Percentiles rank a stretch among this genome's conserved stretches.
phyloP scores from a whole-genome alignment of 2,888 invertebrate species.

The Megalurothrips usitatus region DNA sequence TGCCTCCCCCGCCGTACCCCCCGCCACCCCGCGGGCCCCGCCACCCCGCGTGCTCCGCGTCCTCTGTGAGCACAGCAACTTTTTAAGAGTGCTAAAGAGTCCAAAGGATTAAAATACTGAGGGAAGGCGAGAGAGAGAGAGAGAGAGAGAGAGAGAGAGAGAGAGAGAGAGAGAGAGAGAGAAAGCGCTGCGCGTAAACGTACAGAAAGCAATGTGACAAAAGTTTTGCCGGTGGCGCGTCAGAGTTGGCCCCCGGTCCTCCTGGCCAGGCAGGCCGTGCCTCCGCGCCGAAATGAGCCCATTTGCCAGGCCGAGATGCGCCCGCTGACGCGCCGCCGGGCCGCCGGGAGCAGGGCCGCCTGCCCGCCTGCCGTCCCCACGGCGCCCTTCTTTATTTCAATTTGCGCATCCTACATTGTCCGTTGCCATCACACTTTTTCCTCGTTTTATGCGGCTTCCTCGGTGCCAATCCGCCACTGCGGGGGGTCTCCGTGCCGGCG shows the following conservation, averaged over 20 bases:
- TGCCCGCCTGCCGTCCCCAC: background rate
- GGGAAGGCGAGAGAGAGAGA: background rate
- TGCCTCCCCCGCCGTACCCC: background rate
- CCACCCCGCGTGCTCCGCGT: no score
- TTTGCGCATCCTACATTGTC: background rate
- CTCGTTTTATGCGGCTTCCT: no score
- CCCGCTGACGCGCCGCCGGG: background rate
- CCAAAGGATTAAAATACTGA: slow-evolving; percentile 15
- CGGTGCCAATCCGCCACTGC: no score
- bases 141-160: no score
- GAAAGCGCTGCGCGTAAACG: background rate
- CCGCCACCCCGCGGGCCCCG: no score
- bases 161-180: no score
- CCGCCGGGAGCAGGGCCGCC: background rate
- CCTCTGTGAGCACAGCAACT: background rate
- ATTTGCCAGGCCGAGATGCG: background rate
- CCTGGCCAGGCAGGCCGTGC: background rate
- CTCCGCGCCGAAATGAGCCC: background rate
- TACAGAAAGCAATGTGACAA: slow-evolving; percentile 13
- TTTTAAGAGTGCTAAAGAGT: slow-evolving; percentile 7
- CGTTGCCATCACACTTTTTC: no score
- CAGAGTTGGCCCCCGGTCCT: background rate
- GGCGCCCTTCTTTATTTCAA: slow-evolving; percentile 12
- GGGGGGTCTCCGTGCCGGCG: no score
- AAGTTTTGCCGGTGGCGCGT: slow-evolving; percentile 1